phyloP scores from a whole-genome alignment of 2,797 vertebrate genomes.

The Artibeus lituratus region DNA sequence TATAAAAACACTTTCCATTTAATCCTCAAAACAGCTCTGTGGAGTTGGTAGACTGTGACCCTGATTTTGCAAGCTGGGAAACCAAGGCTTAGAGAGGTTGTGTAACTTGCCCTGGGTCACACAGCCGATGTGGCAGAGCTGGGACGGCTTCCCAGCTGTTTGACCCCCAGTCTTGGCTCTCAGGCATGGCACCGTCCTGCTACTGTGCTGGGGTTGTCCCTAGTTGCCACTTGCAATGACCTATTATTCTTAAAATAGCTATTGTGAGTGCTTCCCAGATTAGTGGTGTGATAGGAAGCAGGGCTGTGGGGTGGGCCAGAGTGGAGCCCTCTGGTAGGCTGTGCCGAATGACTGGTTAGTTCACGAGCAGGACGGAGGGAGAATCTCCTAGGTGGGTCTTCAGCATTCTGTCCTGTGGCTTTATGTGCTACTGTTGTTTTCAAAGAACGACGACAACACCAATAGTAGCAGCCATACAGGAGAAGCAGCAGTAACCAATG shows the following conservation, averaged over 20 bases:
- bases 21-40: neutral
- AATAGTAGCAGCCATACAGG: accelerated
- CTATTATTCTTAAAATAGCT: neutral
- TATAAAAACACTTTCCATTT: neutral
- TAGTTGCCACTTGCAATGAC: accelerated
- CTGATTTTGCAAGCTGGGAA: neutral
- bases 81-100: neutral
- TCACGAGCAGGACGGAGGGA: neutral
- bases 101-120: neutral
- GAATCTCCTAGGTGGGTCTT: neutral
- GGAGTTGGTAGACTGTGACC: too few species aligned
- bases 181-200: neutral
- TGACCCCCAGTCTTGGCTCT: neutral
- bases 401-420: neutral
- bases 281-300: too few species aligned
- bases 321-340: neutral
- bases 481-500: neutral
- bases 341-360: neutral
- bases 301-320: neutral
- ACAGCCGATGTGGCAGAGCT: too few species aligned
- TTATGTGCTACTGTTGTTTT: neutral
- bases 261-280: neutral
- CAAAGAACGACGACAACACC: accelerated
- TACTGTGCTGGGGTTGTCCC: neutral
- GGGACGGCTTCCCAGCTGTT: neutral